These are phyloP conservation scores for Argya squamiceps DNA, from an alignment of 2,797 vertebrate genomes.

Conservation along the genomic window DNA sequence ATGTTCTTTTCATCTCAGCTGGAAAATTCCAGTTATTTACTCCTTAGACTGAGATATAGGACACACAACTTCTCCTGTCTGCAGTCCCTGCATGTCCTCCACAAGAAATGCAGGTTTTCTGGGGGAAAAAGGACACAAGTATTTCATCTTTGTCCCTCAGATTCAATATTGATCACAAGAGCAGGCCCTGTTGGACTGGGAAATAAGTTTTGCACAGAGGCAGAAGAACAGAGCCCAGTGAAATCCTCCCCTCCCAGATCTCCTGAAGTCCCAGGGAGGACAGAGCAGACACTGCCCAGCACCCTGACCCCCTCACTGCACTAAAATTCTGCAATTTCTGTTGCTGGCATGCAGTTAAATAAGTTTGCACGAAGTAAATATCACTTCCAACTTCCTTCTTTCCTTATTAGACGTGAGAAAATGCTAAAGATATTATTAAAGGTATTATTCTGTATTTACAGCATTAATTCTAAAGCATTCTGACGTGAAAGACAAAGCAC, in stretches of 20 bases:
- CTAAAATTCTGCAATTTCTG: fast-evolving
- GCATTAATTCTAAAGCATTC: background rate
- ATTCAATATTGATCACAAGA: background rate
- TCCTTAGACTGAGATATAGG: background rate
- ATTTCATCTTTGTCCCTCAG: background rate
- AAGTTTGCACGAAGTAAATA: background rate
- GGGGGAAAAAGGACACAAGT: background rate
- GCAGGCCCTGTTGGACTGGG: background rate
- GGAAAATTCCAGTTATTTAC: background rate
- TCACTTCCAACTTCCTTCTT: background rate
- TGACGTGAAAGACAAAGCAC: background rate
- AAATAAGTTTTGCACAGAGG: background rate
- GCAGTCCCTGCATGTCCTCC: background rate
- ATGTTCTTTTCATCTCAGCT: background rate
- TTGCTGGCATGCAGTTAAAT: background rate
- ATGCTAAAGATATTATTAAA: background rate
- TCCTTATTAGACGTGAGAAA: background rate
- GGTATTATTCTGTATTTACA: background rate
- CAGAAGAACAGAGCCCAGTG: background rate
- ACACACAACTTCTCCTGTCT: background rate
- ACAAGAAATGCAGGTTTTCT: background rate
- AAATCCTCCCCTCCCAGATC: background rate
- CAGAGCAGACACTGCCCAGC: background rate
- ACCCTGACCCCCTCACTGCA: background rate
- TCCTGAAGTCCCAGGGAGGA: background rate